Base-by-base conservation (phyloP, 1,140 invertebrate species). In the Rhynchophorus ferrugineus region DNA sequence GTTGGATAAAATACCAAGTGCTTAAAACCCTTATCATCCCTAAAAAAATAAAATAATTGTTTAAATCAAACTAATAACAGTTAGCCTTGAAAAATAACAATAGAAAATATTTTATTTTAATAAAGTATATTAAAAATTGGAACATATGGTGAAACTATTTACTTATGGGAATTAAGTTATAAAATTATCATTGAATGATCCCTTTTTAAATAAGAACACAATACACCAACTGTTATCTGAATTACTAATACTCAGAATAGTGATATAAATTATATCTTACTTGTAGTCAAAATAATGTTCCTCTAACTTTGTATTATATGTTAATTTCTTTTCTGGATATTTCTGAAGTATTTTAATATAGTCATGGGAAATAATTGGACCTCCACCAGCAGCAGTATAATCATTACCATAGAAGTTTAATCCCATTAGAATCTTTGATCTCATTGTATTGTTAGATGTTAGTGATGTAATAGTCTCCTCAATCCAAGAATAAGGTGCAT, bases 341-440 rank as follows among this genome's bases (percentile, higher is more conserved):
- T 77, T 75, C 57, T 79, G 77, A 3, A 91, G 66, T 13, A 83
- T 67, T 45, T 82, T 77, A 36, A 91, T 74, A 71, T 85, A 95
- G 61, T 90, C 81, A 20, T 78, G 74, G 7, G 82, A 87, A 14
- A 94, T 67, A 59, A 95, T 84, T 1, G 91, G 80, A 21, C 83
- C 83, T 3, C 83, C 83, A 5, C 83, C 83, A 14, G 84, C 86
- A 57, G 81, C 75, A 1, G 82, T 85, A 63, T 88, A 95, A 61
- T 89, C 85, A 68, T 91, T 86, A 5, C 94, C 93, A 75, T 96
- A 97, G 71, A 95, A 93, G 73, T 96, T 97, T 1, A 96, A 65
- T 3, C 94, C 94, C 49, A 95, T 66, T 21, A 95, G 72, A 44
- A 96, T 87, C 74, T 95, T 90, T 3, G 72, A 63, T 44, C 88